These are phyloP conservation scores for Craniophora ligustri DNA, from an alignment of 2,888 invertebrate genomes.

Conservation along the genomic window DNA sequence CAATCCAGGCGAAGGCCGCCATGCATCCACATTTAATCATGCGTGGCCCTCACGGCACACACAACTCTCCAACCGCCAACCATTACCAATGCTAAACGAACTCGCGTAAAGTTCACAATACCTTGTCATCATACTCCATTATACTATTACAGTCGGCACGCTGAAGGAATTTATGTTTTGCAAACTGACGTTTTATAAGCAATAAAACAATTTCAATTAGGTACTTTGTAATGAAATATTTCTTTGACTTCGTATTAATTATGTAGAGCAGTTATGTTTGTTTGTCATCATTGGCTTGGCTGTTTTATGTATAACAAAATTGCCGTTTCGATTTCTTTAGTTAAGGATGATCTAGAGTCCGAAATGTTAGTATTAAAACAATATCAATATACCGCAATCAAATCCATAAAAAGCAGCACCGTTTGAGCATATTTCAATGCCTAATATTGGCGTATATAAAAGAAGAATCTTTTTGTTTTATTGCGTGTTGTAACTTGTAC, in stretches of 20 bases:
- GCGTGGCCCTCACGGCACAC: slow-evolving; percentile 29
- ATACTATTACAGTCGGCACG: slow-evolving; percentile 20
- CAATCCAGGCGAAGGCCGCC: slow-evolving; percentile 54
- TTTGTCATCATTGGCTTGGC: background rate
- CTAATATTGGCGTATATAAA: too few species aligned
- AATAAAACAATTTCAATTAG: slow-evolving; percentile 34
- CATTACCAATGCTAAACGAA: slow-evolving; percentile 13
- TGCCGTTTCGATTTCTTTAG: too few species aligned
- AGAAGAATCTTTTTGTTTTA: too few species aligned
- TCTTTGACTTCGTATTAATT: slow-evolving; percentile 14
- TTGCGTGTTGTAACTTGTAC: too few species aligned
- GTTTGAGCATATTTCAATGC: too few species aligned
- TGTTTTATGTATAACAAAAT: background rate
- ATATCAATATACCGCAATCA: too few species aligned
- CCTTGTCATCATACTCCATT: slow-evolving; percentile 3
- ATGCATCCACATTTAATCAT: slow-evolving; percentile 53
- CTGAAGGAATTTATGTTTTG: slow-evolving; percentile 37
- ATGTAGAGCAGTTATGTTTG: too few species aligned
- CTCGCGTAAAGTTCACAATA: slow-evolving; percentile 12
- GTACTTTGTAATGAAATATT: slow-evolving; percentile 7
- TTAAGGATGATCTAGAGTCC: too few species aligned
- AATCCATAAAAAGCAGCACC: too few species aligned
- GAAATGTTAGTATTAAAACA: too few species aligned
- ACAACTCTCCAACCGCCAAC: slow-evolving; percentile 1
- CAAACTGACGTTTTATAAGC: slow-evolving; percentile 39